phyloP scores from a whole-genome alignment of 2,888 invertebrate species.

The Tineola bisselliella region DNA sequence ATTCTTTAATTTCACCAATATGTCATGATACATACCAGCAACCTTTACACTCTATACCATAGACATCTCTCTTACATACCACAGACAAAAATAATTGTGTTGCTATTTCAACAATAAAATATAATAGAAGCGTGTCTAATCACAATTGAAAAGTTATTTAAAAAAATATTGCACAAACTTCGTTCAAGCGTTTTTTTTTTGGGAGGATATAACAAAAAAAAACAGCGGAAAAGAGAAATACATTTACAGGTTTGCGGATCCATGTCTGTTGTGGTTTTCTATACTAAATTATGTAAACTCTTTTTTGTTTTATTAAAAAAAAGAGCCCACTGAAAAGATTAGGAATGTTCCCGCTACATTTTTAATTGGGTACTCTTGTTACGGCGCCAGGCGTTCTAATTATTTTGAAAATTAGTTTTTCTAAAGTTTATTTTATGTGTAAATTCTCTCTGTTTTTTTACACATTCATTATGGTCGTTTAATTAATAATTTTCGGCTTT shows the following conservation, averaged over 20 bases:
- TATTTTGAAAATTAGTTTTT: background rate
- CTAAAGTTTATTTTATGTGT: background rate
- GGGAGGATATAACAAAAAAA: background rate
- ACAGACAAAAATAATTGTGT: too few relatives aligned
- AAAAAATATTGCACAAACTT: background rate
- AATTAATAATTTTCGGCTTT: too few relatives aligned
- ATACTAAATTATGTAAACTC: background rate
- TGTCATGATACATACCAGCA: too few relatives aligned
- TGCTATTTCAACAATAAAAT: too few relatives aligned
- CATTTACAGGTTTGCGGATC: background rate
- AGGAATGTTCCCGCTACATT: slow-evolving; percentile 5
- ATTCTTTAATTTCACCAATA: too few relatives aligned
- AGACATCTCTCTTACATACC: too few relatives aligned
- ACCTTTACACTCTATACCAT: too few relatives aligned
- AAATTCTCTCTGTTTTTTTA: background rate
- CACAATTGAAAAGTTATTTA: background rate
- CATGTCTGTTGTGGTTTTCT: background rate
- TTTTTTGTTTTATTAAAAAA: background rate
- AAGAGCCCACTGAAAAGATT: background rate
- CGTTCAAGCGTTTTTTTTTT: background rate
- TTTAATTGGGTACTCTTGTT: slow-evolving; percentile 8
- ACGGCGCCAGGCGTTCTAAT: background rate
- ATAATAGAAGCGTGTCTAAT: too few relatives aligned
- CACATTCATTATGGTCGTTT: too few relatives aligned
- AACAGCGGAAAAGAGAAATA: background rate